phyloP scores from a whole-genome alignment of 2,113 vertebrate genomes.

The Raphicerus campestris region DNA sequence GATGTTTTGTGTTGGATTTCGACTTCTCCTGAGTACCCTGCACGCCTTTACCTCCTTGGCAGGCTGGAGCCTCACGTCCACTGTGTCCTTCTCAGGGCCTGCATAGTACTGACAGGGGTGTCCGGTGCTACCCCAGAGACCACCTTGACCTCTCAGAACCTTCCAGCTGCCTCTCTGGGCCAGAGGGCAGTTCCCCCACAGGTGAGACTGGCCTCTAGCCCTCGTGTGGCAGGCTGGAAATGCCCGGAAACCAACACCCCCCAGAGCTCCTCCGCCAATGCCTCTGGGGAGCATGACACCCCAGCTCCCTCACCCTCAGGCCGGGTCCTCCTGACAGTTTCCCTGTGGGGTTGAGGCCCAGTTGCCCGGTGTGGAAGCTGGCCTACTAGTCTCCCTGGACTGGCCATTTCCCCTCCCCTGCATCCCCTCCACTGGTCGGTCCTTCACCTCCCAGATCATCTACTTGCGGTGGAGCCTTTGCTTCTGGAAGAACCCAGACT shows the following conservation, averaged over 20 bases:
- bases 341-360: not conserved
- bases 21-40: not conserved
- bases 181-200: not conserved
- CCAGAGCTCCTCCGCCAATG: no score
- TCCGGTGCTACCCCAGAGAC: not conserved
- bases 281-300: not conserved
- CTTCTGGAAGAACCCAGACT: not conserved
- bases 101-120: not conserved
- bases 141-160: not conserved
- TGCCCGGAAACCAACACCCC: not conserved
- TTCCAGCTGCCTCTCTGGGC: not conserved
- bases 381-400: not conserved
- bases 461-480: not conserved
- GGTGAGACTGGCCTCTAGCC: not conserved
- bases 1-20: not conserved
- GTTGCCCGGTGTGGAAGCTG: not conserved
- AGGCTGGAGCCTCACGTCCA: not conserved
- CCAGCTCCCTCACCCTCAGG: not conserved
- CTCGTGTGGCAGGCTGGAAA: not conserved
- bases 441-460: not conserved
- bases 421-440: not conserved
- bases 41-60: not conserved
- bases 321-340: not conserved
- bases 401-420: not conserved
- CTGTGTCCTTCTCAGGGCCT: not conserved